A percentile compares a stretch with the other conserved stretches of the same genome.
These are phyloP conservation scores for Tipula unca DNA, from an alignment of 2,888 invertebrate species.

Conservation along the genomic window DNA sequence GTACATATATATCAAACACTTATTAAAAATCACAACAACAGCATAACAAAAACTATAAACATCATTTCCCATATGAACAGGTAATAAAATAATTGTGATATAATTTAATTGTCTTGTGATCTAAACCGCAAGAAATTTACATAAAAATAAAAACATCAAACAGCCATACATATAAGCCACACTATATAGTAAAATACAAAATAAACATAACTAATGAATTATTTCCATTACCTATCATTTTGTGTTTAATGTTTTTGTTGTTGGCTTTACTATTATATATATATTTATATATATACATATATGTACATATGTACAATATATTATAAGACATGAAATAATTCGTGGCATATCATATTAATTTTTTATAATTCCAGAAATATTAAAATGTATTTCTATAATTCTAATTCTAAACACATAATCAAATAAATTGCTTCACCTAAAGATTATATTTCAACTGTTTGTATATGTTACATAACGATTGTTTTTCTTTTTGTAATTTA, in stretches of 20 bases:
- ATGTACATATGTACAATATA: too few relatives aligned
- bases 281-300: too few relatives aligned
- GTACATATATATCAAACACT: background rate
- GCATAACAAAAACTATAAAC: background rate
- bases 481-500: background rate
- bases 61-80: background rate
- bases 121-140: background rate
- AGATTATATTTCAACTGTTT: background rate
- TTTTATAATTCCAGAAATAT: background rate
- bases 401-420: background rate
- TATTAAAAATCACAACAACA: background rate
- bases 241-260: background rate
- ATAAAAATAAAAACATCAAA: background rate
- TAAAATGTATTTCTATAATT: background rate
- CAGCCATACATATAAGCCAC: background rate
- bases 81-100: conserved; percentile 8
- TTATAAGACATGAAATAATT: background rate
- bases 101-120: background rate
- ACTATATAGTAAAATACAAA: background rate
- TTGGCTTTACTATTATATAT: background rate
- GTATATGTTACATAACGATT: background rate
- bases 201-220: background rate
- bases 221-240: background rate
- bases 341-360: background rate
- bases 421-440: background rate